Conservation (phyloP, 2,113 vertebrate genomes). For the Notothenia coriiceps region DNA sequence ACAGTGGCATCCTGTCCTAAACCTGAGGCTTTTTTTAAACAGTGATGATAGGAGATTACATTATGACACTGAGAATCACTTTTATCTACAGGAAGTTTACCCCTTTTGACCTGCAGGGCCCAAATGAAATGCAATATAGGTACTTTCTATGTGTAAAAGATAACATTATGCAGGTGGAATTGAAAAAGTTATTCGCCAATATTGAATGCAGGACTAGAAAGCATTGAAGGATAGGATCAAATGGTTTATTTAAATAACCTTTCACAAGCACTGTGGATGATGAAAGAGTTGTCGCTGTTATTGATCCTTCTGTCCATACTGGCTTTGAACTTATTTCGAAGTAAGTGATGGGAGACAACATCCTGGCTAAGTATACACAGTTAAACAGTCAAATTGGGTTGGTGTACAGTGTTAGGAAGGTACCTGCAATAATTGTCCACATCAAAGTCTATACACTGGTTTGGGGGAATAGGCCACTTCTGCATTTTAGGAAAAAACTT, state of each 20-base stretch:
- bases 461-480: background rate
- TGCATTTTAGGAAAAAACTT: background rate
- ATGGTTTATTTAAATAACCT: background rate
- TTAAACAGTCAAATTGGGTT: background rate
- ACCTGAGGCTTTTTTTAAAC: slow-evolving; percentile 13
- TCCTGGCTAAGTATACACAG: no score
- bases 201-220: background rate
- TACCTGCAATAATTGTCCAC: background rate
- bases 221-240: background rate
- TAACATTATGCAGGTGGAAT: background rate
- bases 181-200: background rate
- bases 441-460: background rate
- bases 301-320: background rate
- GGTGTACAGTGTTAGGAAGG: background rate
- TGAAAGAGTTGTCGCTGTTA: background rate
- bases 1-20: slow-evolving; percentile 3
- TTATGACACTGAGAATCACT: slow-evolving; percentile 4
- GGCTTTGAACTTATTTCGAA: background rate
- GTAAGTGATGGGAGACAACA: background rate
- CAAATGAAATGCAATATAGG: background rate
- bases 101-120: background rate
- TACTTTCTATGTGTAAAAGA: background rate
- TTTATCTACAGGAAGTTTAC: background rate
- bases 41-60: slow-evolving; percentile 1
- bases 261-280: background rate